Conservation (phyloP, 2,888 invertebrate species). For the Drosophila paracracens region DNA sequence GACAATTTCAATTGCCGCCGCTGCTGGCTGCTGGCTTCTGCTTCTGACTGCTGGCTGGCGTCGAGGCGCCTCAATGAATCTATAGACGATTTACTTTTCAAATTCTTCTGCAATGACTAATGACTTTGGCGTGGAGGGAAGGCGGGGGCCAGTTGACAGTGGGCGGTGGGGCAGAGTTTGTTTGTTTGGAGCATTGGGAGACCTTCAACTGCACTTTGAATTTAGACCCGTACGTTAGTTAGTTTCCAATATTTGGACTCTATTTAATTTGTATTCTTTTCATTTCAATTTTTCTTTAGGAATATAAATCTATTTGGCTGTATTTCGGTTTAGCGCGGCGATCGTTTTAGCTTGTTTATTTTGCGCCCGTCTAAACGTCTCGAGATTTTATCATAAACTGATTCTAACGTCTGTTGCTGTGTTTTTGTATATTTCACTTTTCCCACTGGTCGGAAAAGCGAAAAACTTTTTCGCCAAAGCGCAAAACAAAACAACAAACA, state of each 20-base stretch:
- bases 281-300: background rate
- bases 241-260: slow-evolving; percentile 3
- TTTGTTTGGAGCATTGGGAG: slow-evolving; percentile 18
- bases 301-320: slow-evolving; percentile 10
- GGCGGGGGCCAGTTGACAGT: background rate
- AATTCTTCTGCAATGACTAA: slow-evolving; percentile 69
- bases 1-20: slow-evolving; percentile 51
- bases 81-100: slow-evolving; percentile 39
- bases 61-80: slow-evolving; percentile 62
- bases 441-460: slow-evolving; percentile 51
- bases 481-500: slow-evolving; percentile 60
- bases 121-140: slow-evolving; percentile 8
- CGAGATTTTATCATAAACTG: slow-evolving; percentile 84
- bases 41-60: slow-evolving; percentile 18
- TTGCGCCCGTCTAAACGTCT: slow-evolving; percentile 79
- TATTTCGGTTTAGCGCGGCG: slow-evolving; percentile 16
- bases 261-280: background rate
- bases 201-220: slow-evolving; percentile 46
- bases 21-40: background rate
- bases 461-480: slow-evolving; percentile 63
- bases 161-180: background rate
- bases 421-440: slow-evolving; percentile 55
- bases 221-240: slow-evolving; percentile 4
- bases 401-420: slow-evolving; percentile 64
- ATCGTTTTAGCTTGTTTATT: slow-evolving; percentile 32